Evolutionary conservation across 2,888 invertebrate species (phyloP), one percentile per base, ranked within the genome.

Genomic region (Cheilosia grossa): DNA sequence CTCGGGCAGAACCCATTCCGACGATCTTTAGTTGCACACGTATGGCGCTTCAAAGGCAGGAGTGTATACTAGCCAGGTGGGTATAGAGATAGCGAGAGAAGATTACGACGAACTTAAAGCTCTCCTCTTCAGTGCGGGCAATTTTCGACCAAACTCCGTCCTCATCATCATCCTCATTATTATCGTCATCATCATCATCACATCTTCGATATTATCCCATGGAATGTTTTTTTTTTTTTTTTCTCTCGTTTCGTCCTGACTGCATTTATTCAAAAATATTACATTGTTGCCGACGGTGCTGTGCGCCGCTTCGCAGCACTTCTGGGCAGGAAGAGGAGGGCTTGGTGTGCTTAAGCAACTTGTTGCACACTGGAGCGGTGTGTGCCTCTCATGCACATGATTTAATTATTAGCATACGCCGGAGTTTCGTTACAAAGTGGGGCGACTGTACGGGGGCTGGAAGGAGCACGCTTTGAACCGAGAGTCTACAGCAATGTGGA

Each of bases 401-500:
- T 69, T 82, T 79, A 78, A 82, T 82, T 82, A 82, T 82, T 73
- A 67, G 73, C 82, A 82, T 78, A 73, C 54, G 72, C 17, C 44
- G 19, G 17, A 51, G 63, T 42, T 27, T 42, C 24, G 42, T 24
- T 37, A 51, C n/a, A 24, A 49, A 63, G 56, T 56, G 17, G 61
- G 49, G 47, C 27, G 42, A 49, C 6, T 44, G 13, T 56, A 21
- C 37, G 63, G 37, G 27, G 30, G 24, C 40, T 58, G 56, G 13
- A 19, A 13, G 24, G 51, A 7, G 9, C 21, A 21, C 27, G 13
- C 27, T 70, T 27, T 53, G 6, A n/a, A 33, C 61, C 7, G 33
- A 21, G 56, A 17, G 51, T 80, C 53, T 53, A 44, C 13, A 56
- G 40, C 33, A 59, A 27, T 72, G 64, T 27, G 47, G 42, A 4